Evolutionary conservation across 2,888 invertebrate genomes (phyloP).

Genomic region (Mamestra brassicae): DNA sequence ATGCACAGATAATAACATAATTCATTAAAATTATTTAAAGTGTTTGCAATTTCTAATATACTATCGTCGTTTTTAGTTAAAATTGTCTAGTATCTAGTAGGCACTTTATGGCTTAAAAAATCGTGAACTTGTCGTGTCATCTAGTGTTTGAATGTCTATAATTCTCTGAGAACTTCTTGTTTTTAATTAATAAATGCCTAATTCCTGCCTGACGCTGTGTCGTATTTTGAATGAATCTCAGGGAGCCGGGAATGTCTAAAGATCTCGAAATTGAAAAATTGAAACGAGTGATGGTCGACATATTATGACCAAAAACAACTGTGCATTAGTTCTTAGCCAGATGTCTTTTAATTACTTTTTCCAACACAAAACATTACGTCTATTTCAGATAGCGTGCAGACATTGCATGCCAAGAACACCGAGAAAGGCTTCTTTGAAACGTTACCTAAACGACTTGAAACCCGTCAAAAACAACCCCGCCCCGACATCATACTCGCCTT

Average conservation of each 20-base stretch:
- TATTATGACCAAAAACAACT: not conserved
- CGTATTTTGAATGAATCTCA: not conserved
- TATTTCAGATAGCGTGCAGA: conserved; percentile 72
- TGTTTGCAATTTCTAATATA: not conserved
- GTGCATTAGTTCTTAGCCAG: not conserved
- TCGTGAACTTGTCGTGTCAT: no score
- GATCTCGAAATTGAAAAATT: not conserved
- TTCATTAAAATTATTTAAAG: no score
- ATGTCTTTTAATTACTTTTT: not conserved
- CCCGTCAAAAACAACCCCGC: conserved; percentile 18
- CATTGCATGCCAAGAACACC: conserved; percentile 68
- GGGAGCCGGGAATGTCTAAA: not conserved
- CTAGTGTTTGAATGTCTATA: no score
- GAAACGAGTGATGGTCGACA: not conserved
- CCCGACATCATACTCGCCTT: conserved; percentile 2
- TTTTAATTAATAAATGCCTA: no score
- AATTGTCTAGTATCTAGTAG: no score
- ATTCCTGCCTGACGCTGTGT: not conserved
- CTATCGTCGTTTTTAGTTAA: not conserved
- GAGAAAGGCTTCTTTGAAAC: conserved; percentile 55
- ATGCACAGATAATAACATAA: no score
- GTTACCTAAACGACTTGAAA: conserved; percentile 49
- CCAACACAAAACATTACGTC: conserved; percentile 19
- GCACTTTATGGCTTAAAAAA: no score
- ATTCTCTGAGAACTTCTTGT: no score